Evolutionary conservation across 2,888 invertebrate genomes (phyloP), one percentile per base, ranked within the genome.

Genomic region (Pristionchus exspectatus): DNA sequence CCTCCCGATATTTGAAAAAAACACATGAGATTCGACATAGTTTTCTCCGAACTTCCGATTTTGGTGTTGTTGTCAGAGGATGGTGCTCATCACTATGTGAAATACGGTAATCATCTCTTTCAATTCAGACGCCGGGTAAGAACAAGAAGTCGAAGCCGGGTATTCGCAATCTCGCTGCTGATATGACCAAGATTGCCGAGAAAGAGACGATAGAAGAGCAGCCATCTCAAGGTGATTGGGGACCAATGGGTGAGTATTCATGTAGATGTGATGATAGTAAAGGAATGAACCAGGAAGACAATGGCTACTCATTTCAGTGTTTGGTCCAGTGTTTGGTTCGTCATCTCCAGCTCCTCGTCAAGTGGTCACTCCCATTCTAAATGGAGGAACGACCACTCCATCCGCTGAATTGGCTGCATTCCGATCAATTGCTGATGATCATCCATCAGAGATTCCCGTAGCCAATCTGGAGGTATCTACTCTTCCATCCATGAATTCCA

Each of bases 391-490:
- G 7, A 10, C 84, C 56, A 18, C 50, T 44, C 86, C 86, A 24
- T 86, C 86, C 3, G n/a, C 66, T 44, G 86, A 86, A 12, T 10
- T 86, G 33, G 86, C 86, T 10, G 24, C 86, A 38, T 86, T 86
- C 66, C 4, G 86, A 66, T 86, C 86, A 12, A 63, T 86, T 18
- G 7, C 86, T 44, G 86, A 86, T 66, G 86, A 86, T 16, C 54
- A 66, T 66, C 86, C 86, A 9, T 24, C 12, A 10, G 86, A 38
- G 44, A 63, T 86, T 33, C 66, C 86, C 14, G 50, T 9, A 27
- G 86, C 86, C 7, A 66, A n/a, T 16, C 66, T 38, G 63, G 21
- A 24, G 63, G 84, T 84, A 83, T 5, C 38, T 38, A 50, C 44
- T 50, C 44, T 50, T 50, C 44, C 44, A 50, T 10, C 10, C 0